Conservation (phyloP, 2,888 invertebrate species). For the Ditylenchus weischeri region DNA sequence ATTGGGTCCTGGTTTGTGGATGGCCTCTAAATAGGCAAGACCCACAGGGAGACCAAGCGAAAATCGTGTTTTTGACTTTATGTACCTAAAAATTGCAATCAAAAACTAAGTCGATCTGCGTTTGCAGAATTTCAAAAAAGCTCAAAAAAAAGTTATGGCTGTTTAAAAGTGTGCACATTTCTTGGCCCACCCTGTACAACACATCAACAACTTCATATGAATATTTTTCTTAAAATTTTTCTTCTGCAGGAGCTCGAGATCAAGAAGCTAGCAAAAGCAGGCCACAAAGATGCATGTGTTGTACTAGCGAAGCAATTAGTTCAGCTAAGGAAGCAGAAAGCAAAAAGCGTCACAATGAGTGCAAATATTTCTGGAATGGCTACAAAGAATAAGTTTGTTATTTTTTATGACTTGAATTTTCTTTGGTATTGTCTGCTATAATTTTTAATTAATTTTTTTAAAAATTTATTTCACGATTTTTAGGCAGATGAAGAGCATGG, state of each 20-base stretch:
- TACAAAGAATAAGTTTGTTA: slow-evolving; percentile 72
- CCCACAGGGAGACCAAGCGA: too few species aligned
- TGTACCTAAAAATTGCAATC: too few species aligned
- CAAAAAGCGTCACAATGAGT: slow-evolving; percentile 75
- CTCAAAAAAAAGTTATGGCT: too few species aligned
- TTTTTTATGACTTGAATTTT: background rate
- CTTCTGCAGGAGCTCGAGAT: slow-evolving; percentile 76
- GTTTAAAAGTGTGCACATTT: too few species aligned
- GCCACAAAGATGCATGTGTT: slow-evolving; percentile 71
- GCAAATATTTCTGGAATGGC: slow-evolving; percentile 76
- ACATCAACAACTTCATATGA: background rate
- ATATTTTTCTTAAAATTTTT: background rate
- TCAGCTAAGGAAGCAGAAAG: slow-evolving; percentile 81
- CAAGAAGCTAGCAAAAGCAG: slow-evolving; percentile 80
- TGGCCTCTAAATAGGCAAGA: too few species aligned
- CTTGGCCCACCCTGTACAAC: too few species aligned
- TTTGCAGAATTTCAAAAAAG: too few species aligned
- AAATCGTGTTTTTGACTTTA: too few species aligned
- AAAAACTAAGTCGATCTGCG: too few species aligned
- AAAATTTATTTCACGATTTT: slow-evolving; percentile 11
- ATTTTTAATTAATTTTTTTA: background rate
- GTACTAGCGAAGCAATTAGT: slow-evolving; percentile 84
- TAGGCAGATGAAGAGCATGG: slow-evolving; percentile 75
- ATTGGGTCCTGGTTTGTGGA: too few species aligned
- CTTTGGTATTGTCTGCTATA: background rate